Conservation (phyloP, 2,797 vertebrate species). For the Ctenopoma multispine region DNA sequence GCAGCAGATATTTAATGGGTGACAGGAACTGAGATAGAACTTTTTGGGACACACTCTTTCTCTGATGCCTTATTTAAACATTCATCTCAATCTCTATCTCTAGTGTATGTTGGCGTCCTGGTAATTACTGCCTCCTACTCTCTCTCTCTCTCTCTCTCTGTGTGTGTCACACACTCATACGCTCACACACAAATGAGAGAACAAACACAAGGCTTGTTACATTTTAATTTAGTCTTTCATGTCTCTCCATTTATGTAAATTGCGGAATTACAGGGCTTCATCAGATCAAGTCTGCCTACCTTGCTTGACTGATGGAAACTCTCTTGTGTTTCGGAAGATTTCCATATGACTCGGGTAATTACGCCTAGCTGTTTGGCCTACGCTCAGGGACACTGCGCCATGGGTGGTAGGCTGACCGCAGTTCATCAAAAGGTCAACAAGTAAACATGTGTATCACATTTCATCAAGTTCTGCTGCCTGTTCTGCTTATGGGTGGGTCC, state of each 20-base stretch:
- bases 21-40: no score
- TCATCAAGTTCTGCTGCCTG: conserved; percentile 42
- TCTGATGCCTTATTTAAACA: conserved; percentile 47
- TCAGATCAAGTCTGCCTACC: conserved; percentile 67
- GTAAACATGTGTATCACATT: conserved; percentile 70
- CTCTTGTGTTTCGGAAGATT: conserved; percentile 63
- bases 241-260: conserved; percentile 70
- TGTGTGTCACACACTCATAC: neutral
- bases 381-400: conserved; percentile 43
- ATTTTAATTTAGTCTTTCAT: conserved; percentile 50
- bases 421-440: conserved; percentile 78
- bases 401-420: conserved; percentile 59
- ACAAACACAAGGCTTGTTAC: conserved; percentile 60
- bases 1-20: no score
- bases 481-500: conserved; percentile 28
- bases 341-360: conserved; percentile 64
- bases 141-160: conserved; percentile 17
- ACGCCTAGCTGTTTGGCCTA: conserved; percentile 41
- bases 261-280: conserved; percentile 34
- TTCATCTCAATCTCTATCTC: conserved; percentile 56
- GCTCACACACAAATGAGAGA: conserved; percentile 41
- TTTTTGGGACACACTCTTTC: conserved; percentile 1
- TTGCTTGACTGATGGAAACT: conserved; percentile 36
- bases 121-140: conserved; percentile 58
- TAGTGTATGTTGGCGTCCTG: conserved; percentile 37